phyloP scores from a whole-genome alignment of 2,113 vertebrate genomes.

The Atrichornis clamosus region DNA sequence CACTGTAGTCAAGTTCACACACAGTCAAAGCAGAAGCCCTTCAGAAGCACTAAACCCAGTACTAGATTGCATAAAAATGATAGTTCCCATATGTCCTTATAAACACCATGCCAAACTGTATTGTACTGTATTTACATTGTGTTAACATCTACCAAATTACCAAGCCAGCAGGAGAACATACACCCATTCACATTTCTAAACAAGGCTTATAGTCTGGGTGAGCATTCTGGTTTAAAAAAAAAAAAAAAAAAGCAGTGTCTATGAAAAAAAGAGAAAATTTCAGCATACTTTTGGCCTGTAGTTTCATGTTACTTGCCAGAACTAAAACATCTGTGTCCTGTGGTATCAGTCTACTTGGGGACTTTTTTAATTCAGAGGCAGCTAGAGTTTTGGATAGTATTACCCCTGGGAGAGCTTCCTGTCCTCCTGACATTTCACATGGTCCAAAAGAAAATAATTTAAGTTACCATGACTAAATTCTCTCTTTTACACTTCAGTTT shows the following conservation, averaged over 20 bases:
- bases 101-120: constrained; percentile 37
- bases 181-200: constrained; percentile 42
- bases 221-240: background rate
- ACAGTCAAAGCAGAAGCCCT: constrained; percentile 50
- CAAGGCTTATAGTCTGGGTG: constrained; percentile 5
- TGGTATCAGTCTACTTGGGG: constrained; percentile 32
- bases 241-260: background rate
- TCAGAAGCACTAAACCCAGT: constrained; percentile 34
- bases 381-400: background rate
- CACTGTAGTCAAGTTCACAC: constrained; percentile 21
- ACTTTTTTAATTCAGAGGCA: constrained; percentile 32
- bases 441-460: background rate
- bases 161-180: constrained; percentile 24
- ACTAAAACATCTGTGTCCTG: constrained; percentile 63
- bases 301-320: constrained; percentile 37
- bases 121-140: constrained; percentile 60
- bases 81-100: constrained; percentile 44
- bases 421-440: background rate
- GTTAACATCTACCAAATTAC: constrained; percentile 53
- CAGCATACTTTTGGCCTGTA: constrained; percentile 29
- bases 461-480: constrained; percentile 21
- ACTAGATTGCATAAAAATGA: constrained; percentile 31
- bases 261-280: background rate
- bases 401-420: background rate
- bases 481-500: background rate